Conservation (phyloP, 2,797 vertebrate genomes). For the Sylvia borin region DNA sequence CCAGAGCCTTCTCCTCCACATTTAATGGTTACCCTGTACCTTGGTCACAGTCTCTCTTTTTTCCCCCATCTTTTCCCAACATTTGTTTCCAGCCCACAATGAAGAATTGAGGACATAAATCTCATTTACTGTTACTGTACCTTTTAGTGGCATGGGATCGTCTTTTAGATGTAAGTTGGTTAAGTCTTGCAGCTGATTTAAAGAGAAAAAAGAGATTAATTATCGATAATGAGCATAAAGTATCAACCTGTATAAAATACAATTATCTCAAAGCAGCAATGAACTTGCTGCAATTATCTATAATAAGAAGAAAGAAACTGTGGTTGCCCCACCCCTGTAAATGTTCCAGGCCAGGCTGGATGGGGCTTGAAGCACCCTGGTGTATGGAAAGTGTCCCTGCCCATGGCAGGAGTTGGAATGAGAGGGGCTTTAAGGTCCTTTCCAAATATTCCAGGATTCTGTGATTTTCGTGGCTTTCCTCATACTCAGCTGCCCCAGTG, state of each 20-base stretch:
- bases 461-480: background rate
- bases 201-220: constrained; percentile 13
- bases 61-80: background rate
- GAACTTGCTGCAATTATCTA: background rate
- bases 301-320: background rate
- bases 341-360: background rate
- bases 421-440: background rate
- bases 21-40: too few relatives aligned
- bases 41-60: background rate
- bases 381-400: background rate
- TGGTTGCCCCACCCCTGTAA: background rate
- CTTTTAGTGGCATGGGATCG: constrained; percentile 54
- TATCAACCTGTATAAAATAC: background rate
- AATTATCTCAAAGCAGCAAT: background rate
- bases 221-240: background rate
- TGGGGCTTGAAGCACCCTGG: background rate
- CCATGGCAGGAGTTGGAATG: background rate
- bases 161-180: constrained; percentile 48
- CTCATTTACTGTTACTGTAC: constrained; percentile 46
- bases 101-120: background rate
- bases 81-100: background rate
- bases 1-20: background rate
- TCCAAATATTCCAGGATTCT: background rate
- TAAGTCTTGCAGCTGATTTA: constrained; percentile 76
- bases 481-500: background rate